phyloP scores from a whole-genome alignment of 2,888 invertebrate species.

The Hypomecis punctinalis region DNA sequence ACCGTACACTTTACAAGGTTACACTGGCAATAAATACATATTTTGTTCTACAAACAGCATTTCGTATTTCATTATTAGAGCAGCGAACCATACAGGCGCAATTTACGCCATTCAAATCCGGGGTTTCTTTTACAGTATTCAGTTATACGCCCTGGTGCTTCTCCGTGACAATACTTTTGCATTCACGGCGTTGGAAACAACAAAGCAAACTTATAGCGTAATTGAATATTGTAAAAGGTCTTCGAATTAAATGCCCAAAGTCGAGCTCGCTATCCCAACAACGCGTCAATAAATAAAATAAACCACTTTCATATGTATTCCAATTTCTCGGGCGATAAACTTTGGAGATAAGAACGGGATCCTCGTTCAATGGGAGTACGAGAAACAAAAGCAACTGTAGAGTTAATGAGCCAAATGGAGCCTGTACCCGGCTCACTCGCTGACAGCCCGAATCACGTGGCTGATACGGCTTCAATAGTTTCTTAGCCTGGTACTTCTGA shows the following conservation, averaged over 20 bases:
- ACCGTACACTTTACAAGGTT: too few relatives aligned
- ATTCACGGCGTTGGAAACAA: too few relatives aligned
- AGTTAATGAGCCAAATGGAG: conserved; percentile 10
- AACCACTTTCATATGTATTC: conserved; percentile 14
- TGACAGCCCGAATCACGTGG: conserved; percentile 3
- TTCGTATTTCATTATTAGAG: too few relatives aligned
- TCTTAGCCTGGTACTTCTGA: neutral
- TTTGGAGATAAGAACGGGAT: conserved; percentile 3
- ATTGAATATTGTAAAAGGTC: neutral
- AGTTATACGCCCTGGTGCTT: too few relatives aligned
- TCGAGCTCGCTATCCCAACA: neutral
- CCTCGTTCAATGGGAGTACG: conserved; percentile 3
- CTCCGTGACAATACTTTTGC: too few relatives aligned
- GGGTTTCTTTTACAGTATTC: too few relatives aligned
- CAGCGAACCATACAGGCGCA: too few relatives aligned
- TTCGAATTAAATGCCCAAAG: neutral
- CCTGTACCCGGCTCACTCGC: conserved; percentile 4
- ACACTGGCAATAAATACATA: too few relatives aligned
- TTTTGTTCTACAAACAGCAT: too few relatives aligned
- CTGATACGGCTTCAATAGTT: neutral
- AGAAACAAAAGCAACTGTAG: conserved; percentile 9
- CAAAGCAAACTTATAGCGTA: neutral
- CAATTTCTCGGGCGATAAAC: conserved; percentile 14
- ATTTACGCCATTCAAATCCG: too few relatives aligned
- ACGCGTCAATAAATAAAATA: conserved; percentile 5